Conservation (phyloP, 2,113 vertebrate genomes). For the Bufo gargarizans region DNA sequence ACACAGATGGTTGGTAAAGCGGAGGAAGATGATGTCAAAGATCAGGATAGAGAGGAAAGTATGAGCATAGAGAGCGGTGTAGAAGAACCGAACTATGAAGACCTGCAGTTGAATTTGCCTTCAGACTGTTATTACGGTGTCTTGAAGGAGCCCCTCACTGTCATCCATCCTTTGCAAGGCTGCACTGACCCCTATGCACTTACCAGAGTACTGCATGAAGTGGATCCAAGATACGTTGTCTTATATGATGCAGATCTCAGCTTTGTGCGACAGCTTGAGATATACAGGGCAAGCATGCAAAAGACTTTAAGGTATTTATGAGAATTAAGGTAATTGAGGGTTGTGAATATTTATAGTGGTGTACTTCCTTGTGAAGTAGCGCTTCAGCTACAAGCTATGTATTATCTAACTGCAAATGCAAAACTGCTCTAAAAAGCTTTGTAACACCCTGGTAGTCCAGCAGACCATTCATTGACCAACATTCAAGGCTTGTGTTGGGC, state of each 20-base stretch:
- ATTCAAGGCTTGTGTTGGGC: not conserved
- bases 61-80: constrained; percentile 62
- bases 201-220: constrained; percentile 87
- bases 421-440: not conserved
- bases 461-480: not conserved
- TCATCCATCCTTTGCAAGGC: constrained; percentile 90
- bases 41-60: constrained; percentile 59
- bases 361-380: not conserved
- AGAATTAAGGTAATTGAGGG: not conserved
- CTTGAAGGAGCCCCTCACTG: constrained; percentile 86
- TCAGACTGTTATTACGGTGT: constrained; percentile 88
- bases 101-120: constrained; percentile 76
- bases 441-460: not conserved
- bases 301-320: constrained; percentile 80
- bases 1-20: constrained; percentile 82
- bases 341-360: no score
- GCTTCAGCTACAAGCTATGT: not conserved
- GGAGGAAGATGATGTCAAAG: constrained; percentile 69
- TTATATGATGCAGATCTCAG: constrained; percentile 90
- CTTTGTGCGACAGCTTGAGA: constrained; percentile 93
- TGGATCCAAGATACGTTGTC: constrained; percentile 89
- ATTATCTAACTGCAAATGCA: not conserved
- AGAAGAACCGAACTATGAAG: constrained; percentile 69
- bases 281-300: constrained; percentile 89
- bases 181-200: constrained; percentile 89